These are phyloP conservation scores for Adelognathus sp. DNA, from an alignment of 2,888 invertebrate genomes.

Conservation along the genomic window DNA sequence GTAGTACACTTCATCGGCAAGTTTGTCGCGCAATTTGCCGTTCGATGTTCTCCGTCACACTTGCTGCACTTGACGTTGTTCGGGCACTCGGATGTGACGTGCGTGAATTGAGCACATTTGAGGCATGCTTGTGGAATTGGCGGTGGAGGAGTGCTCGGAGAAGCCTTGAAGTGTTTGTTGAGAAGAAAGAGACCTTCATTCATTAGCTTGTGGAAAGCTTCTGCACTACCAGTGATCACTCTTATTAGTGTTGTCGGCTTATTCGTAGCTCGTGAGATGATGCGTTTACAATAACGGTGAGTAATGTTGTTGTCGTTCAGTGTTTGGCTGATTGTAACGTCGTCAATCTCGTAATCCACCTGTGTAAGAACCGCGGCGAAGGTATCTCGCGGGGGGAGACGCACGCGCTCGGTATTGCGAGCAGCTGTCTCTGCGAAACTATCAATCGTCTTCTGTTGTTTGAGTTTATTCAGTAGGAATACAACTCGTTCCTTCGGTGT, in stretches of 20 bases:
- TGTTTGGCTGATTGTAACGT: constrained; percentile 1
- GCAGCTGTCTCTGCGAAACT: constrained; percentile 18
- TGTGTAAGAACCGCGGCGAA: constrained; percentile 12
- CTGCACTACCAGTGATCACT: constrained; percentile 9
- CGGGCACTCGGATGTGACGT: background rate
- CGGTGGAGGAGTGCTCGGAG: constrained; percentile 16
- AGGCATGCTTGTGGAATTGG: constrained; percentile 5
- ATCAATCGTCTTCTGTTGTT: background rate
- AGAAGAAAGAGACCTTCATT: constrained; percentile 26
- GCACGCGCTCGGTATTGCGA: background rate
- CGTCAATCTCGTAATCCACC: constrained; percentile 28
- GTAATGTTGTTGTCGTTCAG: constrained; percentile 14
- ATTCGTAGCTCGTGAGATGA: constrained; percentile 24
- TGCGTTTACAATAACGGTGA: constrained; percentile 36
- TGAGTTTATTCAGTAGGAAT: constrained; percentile 9
- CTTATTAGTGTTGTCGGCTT: constrained; percentile 30
- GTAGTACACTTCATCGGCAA: constrained; percentile 1
- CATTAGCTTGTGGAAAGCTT: constrained; percentile 29
- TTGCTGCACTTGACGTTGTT: constrained; percentile 4
- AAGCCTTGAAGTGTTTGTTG: constrained; percentile 19
- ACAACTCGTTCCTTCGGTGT: background rate
- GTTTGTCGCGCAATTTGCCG: constrained; percentile 10
- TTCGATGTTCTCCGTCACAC: constrained; percentile 18
- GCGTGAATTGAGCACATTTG: background rate
- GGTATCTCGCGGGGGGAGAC: constrained; percentile 3